phyloP scores from a whole-genome alignment of 2,888 invertebrate species.

The Aphodius sticticus region DNA sequence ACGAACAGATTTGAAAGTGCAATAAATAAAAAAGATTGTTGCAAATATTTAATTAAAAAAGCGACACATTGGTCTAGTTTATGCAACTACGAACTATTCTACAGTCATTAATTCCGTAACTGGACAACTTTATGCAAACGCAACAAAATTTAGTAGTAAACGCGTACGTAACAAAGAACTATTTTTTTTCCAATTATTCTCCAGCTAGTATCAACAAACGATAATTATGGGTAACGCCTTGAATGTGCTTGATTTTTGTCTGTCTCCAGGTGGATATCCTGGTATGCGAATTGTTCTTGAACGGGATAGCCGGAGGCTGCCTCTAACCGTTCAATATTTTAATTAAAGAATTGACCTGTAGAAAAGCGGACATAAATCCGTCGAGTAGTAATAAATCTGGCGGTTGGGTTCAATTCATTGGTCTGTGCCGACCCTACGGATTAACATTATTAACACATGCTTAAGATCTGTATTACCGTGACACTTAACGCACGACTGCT shows the following conservation, averaged over 20 bases:
- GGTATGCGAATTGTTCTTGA: neutral
- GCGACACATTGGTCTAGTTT: too few species aligned
- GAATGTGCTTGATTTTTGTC: neutral
- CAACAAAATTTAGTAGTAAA: too few species aligned
- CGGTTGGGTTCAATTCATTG: neutral
- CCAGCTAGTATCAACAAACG: neutral
- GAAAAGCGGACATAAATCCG: neutral
- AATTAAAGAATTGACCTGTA: neutral
- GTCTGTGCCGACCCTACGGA: neutral
- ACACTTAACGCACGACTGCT: constrained; percentile 4
- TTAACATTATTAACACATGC: neutral
- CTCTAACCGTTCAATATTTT: neutral
- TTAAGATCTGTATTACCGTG: neutral
- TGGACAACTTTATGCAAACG: too few species aligned
- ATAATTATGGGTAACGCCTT: neutral
- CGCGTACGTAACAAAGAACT: neutral
- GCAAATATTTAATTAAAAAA: too few species aligned
- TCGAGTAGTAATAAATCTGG: neutral
- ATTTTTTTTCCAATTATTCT: neutral
- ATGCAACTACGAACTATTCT: too few species aligned
- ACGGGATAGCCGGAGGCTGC: neutral
- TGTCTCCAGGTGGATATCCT: neutral
- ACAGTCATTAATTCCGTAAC: too few species aligned
- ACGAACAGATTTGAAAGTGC: too few species aligned
- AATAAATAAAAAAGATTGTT: too few species aligned